Base-by-base conservation (phyloP, 2,113 vertebrate species). In the Etia nguti region DNA sequence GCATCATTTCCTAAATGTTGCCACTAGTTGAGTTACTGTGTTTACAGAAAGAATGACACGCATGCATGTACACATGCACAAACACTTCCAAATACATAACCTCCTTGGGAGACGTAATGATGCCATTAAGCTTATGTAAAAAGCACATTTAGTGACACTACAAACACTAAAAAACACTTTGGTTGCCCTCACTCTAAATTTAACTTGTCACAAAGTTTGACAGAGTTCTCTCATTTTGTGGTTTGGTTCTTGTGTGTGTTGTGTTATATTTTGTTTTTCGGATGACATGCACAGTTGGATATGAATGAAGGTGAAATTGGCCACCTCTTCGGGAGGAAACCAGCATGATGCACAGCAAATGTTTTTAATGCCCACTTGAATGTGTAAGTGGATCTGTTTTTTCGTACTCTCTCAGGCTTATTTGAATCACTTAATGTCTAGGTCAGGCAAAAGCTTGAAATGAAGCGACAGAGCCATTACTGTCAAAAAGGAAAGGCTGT, bases 361-460 rank as follows among this genome's bases (percentile, higher is more conserved):
- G 84, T 93, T 92, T 91, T 94, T 91, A 92, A 94, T 89, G 77
- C 41, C n/a, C 52, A 79, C 87, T 92, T 87, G 75, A 89, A 89
- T 85, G 46, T 75, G 84, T 90, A 52, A 90, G 87, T 86, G 85
- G 86, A 89, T 91, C 83, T 88, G 89, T 89, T 89, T 90, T 86
- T 83, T 86, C 22, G 82, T 83, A 20, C 50, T 91, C 88, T 88
- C 89, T 55, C 38, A 7, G 89, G 82, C 84, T 88, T 88, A 84
- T 94, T 94, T 92, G 75, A 95, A 95, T 90, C 83, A 85, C 92
- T 91, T 93, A 96, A 80, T 55, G 88, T 90, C 91, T 84, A 86
- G 93, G 92, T 94, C 87, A 86, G 87, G 83, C 86, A 84, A 84
- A 82, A 73, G 82, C 80, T 89, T 80, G 92, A 88, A 94, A 88